Evolutionary conservation across 2,888 invertebrate species (phyloP).

Genomic region (Drosophila histrio): DNA sequence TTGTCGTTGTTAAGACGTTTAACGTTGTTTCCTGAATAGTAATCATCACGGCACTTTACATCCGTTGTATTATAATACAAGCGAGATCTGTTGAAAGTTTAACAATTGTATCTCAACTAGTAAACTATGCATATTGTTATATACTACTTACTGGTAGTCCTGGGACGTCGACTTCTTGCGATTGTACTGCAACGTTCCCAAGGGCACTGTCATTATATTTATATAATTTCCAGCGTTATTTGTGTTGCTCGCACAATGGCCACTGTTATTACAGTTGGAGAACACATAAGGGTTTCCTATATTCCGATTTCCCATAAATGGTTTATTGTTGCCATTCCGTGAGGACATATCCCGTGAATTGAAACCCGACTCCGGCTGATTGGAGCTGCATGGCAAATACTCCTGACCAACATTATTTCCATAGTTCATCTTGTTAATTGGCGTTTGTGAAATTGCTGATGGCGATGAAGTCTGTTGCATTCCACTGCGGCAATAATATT

Average conservation of each 20-base stretch:
- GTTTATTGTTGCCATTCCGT: slow-evolving; percentile 62
- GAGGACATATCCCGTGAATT: slow-evolving; percentile 59
- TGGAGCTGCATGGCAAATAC: slow-evolving; percentile 58
- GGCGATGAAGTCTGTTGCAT: slow-evolving; percentile 62
- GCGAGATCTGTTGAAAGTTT: slow-evolving; percentile 73
- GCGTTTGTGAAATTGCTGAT: slow-evolving; percentile 67
- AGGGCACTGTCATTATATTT: slow-evolving; percentile 83
- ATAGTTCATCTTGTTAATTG: slow-evolving; percentile 63
- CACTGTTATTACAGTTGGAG: slow-evolving; percentile 57
- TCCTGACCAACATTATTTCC: slow-evolving; percentile 57
- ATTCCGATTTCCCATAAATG: slow-evolving; percentile 44
- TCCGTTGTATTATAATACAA: slow-evolving; percentile 82
- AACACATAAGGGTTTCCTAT: slow-evolving; percentile 44
- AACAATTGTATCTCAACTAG: background rate
- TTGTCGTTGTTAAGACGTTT: slow-evolving; percentile 54
- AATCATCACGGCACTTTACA: slow-evolving; percentile 83
- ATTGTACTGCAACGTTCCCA: slow-evolving; percentile 83
- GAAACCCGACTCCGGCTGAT: slow-evolving; percentile 46
- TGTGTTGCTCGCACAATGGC: slow-evolving; percentile 54
- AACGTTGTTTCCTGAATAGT: slow-evolving; percentile 72
- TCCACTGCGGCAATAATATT: slow-evolving; percentile 80
- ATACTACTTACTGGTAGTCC: slow-evolving; percentile 83
- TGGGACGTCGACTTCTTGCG: slow-evolving; percentile 83
- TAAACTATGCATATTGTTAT: background rate
- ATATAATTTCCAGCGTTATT: slow-evolving; percentile 81